Evolutionary conservation across 2,797 vertebrate species (phyloP).

Genomic region (Amazonetta brasiliensis): DNA sequence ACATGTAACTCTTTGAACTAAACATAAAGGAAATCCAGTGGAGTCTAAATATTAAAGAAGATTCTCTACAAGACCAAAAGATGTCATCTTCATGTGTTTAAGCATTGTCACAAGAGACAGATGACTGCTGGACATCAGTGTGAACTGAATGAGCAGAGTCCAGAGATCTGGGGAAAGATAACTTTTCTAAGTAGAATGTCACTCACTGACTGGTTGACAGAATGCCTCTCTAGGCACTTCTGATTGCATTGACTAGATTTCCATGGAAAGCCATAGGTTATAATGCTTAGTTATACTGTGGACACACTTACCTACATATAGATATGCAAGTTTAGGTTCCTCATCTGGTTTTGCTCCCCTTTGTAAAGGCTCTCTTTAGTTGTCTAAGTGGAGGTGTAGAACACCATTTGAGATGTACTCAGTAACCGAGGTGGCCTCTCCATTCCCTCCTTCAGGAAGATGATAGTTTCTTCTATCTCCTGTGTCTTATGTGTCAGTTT

Average conservation of each 20-base stretch:
- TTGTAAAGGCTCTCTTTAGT: background rate
- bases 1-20: background rate
- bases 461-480: background rate
- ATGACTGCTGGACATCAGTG: background rate
- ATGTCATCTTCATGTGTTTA: background rate
- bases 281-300: background rate
- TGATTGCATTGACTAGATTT: background rate
- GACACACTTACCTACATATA: background rate
- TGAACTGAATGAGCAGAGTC: background rate
- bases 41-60: background rate
- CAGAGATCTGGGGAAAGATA: background rate
- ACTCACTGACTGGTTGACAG: background rate
- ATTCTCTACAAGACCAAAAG: background rate
- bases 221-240: background rate
- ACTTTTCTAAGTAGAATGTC: background rate
- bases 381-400: background rate
- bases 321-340: background rate
- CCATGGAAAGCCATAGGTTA: background rate
- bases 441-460: background rate
- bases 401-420: background rate
- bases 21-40: background rate
- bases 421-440: background rate
- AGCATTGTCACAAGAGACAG: background rate
- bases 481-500: background rate
- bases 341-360: background rate